Evolutionary conservation across 2,113 vertebrate species (phyloP), one percentile per base, ranked within the genome.

Genomic region (Patagioenas fasciata): DNA sequence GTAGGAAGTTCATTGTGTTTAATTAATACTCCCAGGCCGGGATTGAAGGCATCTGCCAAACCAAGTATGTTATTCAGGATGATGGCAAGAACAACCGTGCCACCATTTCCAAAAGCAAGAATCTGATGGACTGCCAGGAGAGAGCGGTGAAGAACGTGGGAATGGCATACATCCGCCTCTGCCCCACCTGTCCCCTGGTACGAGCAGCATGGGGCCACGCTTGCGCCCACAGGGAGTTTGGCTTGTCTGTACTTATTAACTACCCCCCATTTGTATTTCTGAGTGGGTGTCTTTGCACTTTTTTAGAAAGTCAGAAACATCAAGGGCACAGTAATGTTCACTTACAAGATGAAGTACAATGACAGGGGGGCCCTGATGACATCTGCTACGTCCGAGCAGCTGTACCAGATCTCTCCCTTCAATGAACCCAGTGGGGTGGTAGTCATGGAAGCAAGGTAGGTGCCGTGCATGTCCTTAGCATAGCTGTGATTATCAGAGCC

Each of bases 21-120:
- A 50, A 78, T 66, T 40, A 36, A 77, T 31, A 24, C 70, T 89
- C 48, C 34, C 77, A 97, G 97, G 94, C 80, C 95, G 98, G 96
- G 94, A 96, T 97, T 93, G 98, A 98, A 95, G 99, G 99, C 66
- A 95, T 98, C 67, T 99, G 99, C 97, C 98, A 98, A 79, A 98
- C 98, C 47, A 97, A 97, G 61, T 99, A 99, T 1, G 25, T 98
- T 91, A 98, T 99, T 96, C 98, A 92, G 92, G 98, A 99, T 0
- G 96, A 98, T 38, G 97, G 95, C 84, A 96, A 93, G 79, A 98
- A 98, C 11, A 97, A 96, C 15, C 97, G 97, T 79, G 90, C 93
- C 83, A 92, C 66, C 58, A 97, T 94, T 98, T 98, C 92, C 98
- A 99, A 97, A 97, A 98, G 98, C 95, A 98, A 97, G 92, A 98